A percentile compares a stretch with the other conserved stretches of the same genome.
Conservation (phyloP, 2,888 invertebrate species). For the Stomorhina lunata region DNA sequence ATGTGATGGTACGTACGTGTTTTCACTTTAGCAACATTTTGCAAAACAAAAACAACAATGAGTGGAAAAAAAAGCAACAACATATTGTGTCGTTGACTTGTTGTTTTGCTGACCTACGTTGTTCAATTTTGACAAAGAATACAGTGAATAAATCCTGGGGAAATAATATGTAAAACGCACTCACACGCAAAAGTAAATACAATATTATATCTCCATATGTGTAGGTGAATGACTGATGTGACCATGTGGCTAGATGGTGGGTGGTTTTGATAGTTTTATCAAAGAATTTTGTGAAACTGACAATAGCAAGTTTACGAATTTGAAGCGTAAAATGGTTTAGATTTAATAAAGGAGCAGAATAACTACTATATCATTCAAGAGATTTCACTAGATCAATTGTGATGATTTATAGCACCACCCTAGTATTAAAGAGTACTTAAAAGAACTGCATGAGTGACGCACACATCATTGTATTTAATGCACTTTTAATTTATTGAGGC, state of each 20-base stretch:
- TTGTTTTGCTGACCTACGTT: constrained; percentile 61
- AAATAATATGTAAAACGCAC: constrained; percentile 13
- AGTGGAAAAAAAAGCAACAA: constrained; percentile 21
- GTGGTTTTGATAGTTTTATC: constrained; percentile 18
- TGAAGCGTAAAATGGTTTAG: no score
- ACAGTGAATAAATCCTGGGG: constrained; percentile 23
- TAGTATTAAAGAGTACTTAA: neutral
- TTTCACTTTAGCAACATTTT: constrained; percentile 23
- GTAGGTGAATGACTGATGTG: neutral
- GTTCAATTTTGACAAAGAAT: constrained; percentile 34
- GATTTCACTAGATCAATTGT: no score
- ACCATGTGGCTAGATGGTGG: constrained; percentile 4
- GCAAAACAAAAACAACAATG: constrained; percentile 27
- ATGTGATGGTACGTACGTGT: constrained; percentile 2
- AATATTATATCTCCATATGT: neutral
- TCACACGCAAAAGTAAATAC: neutral
- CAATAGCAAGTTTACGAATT: constrained; percentile 38
- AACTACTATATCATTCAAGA: no score
- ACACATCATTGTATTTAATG: constrained; percentile 57
- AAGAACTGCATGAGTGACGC: neutral
- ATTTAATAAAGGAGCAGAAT: no score
- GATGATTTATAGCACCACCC: neutral
- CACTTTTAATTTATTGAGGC: constrained; percentile 51
- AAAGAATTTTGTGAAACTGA: constrained; percentile 9
- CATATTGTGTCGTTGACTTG: constrained; percentile 55